Base-by-base conservation (phyloP, 2,888 invertebrate species). In the Bimastos eiseni region DNA sequence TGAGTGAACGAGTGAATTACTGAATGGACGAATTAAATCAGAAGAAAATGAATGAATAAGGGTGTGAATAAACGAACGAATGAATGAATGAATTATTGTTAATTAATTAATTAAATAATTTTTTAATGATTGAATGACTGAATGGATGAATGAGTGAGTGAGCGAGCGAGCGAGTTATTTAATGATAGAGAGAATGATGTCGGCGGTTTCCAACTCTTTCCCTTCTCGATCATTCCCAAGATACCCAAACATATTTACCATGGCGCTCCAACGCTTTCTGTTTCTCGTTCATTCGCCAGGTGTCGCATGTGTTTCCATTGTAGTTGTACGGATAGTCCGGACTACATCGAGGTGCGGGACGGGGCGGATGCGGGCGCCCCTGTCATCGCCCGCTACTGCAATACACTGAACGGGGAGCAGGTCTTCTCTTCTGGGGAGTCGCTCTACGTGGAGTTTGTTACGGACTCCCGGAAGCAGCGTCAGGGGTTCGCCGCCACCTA, bases 401-500 rank as follows among this genome's bases (percentile, higher is more conserved):
- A 91, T 90, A 92, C 92, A 24, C 89, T 90, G 38, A 92, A 91
- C 83, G 90, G 90, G 24, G 91, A 90, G 70, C 91, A 91, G 88
- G 91, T 92, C 34, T 89, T 90, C n/a, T 92, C 92, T 21, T 92
- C 92, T 30, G 90, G 90, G 38, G 86, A 83, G 55, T 89, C 89
- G 49, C 91, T 92, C 15, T 90, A 91, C 89, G 91, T 92, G 30
- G 90, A 92, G 84, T 92, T 92, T 41, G 86, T 91, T 34, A 90
- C 91, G 38, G 92, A 92, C 83, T 88, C 89, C 30, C 83, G 90
- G 88, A 92, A 91, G 55, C 92, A 92, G 91, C 90, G 91, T n/a
- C 92, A 92, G 90, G 92, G 92, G 55, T 92, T 92, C 89, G 91
- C 92, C 17, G 92, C 92, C 70, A 91, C 90, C 70, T 92, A 91